Percentiles rank a stretch among this genome's conserved stretches.
phyloP scores from a whole-genome alignment of 1,140 invertebrate genomes.

The Drosophila mojavensis region DNA sequence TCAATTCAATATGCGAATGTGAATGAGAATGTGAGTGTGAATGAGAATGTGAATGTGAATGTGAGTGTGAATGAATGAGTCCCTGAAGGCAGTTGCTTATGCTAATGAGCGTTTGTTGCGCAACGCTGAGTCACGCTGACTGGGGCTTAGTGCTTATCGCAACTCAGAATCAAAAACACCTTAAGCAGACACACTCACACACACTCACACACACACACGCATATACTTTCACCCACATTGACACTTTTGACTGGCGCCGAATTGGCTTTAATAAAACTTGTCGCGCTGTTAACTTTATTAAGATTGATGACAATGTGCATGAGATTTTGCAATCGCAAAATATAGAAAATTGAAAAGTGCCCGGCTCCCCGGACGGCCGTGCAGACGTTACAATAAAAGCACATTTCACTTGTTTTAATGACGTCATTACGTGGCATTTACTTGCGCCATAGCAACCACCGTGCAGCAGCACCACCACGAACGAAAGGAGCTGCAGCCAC shows the following conservation, averaged over 20 bases:
- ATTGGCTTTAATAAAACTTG: slow-evolving; percentile 78
- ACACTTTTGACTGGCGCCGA: slow-evolving; percentile 49
- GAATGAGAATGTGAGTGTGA: slow-evolving; percentile 33
- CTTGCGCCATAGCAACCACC: slow-evolving; percentile 48
- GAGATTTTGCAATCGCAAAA: slow-evolving; percentile 48
- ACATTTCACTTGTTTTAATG: slow-evolving; percentile 82
- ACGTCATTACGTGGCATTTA: slow-evolving; percentile 81
- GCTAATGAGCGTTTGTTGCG: slow-evolving; percentile 56
- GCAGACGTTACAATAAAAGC: slow-evolving; percentile 71
- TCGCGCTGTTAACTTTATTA: slow-evolving; percentile 80
- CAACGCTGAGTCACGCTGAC: slow-evolving; percentile 51
- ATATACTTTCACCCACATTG: slow-evolving; percentile 10
- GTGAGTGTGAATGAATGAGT: slow-evolving; percentile 22
- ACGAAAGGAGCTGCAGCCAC: no score
- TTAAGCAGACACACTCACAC: slow-evolving; percentile 22
- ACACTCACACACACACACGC: slow-evolving; percentile 4
- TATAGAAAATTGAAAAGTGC: slow-evolving; percentile 69
- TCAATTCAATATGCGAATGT: slow-evolving; percentile 22
- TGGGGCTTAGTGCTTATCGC: not conserved
- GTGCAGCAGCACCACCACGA: slow-evolving; percentile 1
- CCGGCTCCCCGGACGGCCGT: slow-evolving; percentile 24
- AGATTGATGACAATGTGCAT: slow-evolving; percentile 74
- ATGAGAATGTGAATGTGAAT: slow-evolving; percentile 1
- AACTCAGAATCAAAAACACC: slow-evolving; percentile 62
- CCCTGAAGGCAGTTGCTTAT: slow-evolving; percentile 35